Conservation (phyloP, 2,888 invertebrate genomes). For the Leptura quadrifasciata region DNA sequence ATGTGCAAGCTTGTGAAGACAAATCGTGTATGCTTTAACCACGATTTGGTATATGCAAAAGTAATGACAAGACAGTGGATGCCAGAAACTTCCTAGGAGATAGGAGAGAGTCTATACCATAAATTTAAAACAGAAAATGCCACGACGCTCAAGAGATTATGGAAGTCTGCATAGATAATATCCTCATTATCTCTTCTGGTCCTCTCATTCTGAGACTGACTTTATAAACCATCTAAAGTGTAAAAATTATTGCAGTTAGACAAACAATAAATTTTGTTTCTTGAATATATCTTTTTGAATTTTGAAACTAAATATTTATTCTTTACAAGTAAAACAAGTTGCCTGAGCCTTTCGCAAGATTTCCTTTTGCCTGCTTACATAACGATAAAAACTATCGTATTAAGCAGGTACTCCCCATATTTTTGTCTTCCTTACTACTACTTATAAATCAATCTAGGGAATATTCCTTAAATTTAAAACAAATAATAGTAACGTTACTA, state of each 20-base stretch:
- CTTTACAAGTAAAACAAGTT: slow-evolving; percentile 11
- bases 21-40: too few relatives aligned
- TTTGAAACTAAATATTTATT: neutral
- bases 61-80: too few relatives aligned
- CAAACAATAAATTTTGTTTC: neutral
- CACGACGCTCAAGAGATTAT: too few relatives aligned
- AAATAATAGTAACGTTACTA: slow-evolving; percentile 13
- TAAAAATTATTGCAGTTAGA: neutral
- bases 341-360: slow-evolving; percentile 4
- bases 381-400: slow-evolving; percentile 12
- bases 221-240: neutral
- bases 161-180: neutral
- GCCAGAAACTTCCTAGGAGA: too few relatives aligned
- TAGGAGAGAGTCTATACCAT: too few relatives aligned
- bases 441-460: slow-evolving; percentile 12
- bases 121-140: too few relatives aligned
- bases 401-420: slow-evolving; percentile 6
- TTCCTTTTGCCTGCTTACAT: slow-evolving; percentile 10
- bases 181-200: neutral
- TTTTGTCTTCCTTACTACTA: slow-evolving; percentile 5
- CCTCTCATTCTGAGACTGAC: neutral
- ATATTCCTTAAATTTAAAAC: slow-evolving; percentile 13
- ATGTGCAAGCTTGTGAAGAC: too few relatives aligned
- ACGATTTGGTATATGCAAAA: too few relatives aligned
- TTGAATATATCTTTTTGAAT: neutral